Percentiles rank a stretch among this genome's conserved stretches.
Evolutionary conservation across 2,797 vertebrate species (phyloP).

Genomic region (Gorsachius magnificus): DNA sequence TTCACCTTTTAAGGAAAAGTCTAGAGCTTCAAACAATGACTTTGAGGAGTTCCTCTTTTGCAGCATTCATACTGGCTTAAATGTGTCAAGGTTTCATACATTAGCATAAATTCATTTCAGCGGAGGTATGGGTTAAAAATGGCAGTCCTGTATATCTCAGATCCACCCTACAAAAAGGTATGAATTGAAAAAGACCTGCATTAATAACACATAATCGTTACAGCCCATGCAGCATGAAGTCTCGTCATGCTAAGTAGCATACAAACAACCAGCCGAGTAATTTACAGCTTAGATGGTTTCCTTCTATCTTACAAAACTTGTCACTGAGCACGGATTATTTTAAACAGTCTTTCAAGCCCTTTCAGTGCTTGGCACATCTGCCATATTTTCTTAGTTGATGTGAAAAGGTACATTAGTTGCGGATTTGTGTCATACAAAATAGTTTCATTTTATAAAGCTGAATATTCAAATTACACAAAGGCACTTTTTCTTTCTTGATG

Average conservation of each 20-base stretch:
- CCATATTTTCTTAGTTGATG: neutral
- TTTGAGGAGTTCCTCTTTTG: neutral
- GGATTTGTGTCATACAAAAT: neutral
- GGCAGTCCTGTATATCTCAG: neutral
- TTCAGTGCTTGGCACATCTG: neutral
- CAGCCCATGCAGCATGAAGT: neutral
- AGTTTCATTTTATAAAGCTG: neutral
- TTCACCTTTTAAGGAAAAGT: neutral
- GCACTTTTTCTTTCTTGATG: neutral
- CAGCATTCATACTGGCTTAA: neutral
- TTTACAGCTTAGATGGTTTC: neutral
- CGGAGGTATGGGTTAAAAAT: neutral
- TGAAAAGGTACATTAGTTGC: neutral
- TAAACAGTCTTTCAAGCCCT: neutral
- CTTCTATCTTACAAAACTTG: neutral
- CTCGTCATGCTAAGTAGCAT: neutral
- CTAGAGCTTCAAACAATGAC: fast-evolving
- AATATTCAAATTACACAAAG: neutral
- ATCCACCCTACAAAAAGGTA: neutral
- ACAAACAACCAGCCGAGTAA: neutral
- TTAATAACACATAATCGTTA: neutral
- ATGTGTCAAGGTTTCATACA: neutral
- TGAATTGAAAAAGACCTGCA: neutral
- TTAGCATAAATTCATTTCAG: neutral
- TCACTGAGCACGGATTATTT: neutral